Evolutionary conservation across 2,888 invertebrate genomes (phyloP), one percentile per base, ranked within the genome.

Genomic region (Philopedon plagiatum): DNA sequence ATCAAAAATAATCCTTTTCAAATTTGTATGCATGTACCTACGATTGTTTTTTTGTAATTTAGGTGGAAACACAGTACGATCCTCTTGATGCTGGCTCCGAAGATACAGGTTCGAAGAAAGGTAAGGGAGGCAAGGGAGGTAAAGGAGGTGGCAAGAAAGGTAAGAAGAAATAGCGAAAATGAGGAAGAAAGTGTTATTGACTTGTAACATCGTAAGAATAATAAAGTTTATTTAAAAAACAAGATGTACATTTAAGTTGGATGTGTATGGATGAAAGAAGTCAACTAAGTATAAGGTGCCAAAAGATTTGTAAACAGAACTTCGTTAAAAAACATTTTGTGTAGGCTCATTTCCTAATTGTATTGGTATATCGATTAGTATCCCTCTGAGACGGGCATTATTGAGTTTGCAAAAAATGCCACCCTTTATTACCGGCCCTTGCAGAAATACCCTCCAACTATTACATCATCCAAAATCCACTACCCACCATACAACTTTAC

Each of bases 31-130:
- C n/a, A n/a, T n/a, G n/a, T n/a, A n/a, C n/a, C n/a, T n/a, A n/a
- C n/a, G n/a, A n/a, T n/a, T n/a, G n/a, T n/a, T n/a, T n/a, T n/a
- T 46, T 46, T n/a, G 1, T 21, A 19, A 34, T 63, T 13, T 19
- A 65, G 65, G 65, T 65, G 0, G 65, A 65, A 65, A 65, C 65
- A 1, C 65, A 65, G 15, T 65, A 65, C 23, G 65, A 65, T 34
- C 56, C 41, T 1, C 13, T 32, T 8, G 65, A 65, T 26, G 54
- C 49, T 0, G 64, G 64, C 3, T 8, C 57, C 7, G 57, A 26
- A 15, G 65, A 65, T 29, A 21, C 26, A 2, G 57, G 37, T 3
- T 13, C 29, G 32, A 64, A 57, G 8, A 32, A 26, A 7, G 63
- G 60, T 8, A 70, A 62, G n/a, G 67, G 34, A 15, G 63, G 62